Evolutionary conservation across 1,140 invertebrate species (phyloP), one percentile per base, ranked within the genome.

Genomic region (Drosophila lacteicornis): DNA sequence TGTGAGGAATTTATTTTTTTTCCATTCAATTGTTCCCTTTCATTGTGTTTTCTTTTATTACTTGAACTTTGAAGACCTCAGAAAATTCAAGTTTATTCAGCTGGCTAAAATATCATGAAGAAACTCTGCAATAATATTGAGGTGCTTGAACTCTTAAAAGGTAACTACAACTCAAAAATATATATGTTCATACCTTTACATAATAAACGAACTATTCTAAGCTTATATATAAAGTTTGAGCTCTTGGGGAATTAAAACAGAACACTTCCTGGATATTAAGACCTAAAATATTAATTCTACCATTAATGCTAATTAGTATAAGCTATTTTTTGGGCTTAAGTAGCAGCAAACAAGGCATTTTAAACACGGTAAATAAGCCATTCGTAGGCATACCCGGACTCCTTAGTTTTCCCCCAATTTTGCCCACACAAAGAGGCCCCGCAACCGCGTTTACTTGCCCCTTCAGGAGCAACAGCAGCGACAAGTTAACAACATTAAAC

Each of bases 401-500:
- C 4, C 6, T 22, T 15, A 22, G 17, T 50, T 50, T 49, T 22
- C 13, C 57, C 17, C 19, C 27, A 60, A 15, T 22, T 30, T 36
- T 7, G n/a, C 13, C 19, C 17, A 19, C 27, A 42, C n/a, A 12
- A 58, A 22, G 15, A 38, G 43, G 59, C 5, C 9, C 25, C 7
- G 17, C 9, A n/a, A 33, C 19, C 19, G 43, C 27, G 11, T 43
- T 43, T 19, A 50, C 45, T 36, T 57, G 33, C n/a, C 17, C 51
- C 13, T 30, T 8, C 38, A 43, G 12, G 49, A 67, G 22, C 51
- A 71, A 22, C 42, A 51, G 27, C 76, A 68, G 70, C 47, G 71
- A 68, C 62, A 80, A 60, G 45, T 38, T 63, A 80, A 70, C 62
- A 81, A 62, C 82, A 86, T 85, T 81, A 75, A 79, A 79, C 75